Percentiles rank a stretch among this genome's conserved stretches.
phyloP scores from a whole-genome alignment of 2,113 vertebrate genomes.

The Gymnogyps californianus region DNA sequence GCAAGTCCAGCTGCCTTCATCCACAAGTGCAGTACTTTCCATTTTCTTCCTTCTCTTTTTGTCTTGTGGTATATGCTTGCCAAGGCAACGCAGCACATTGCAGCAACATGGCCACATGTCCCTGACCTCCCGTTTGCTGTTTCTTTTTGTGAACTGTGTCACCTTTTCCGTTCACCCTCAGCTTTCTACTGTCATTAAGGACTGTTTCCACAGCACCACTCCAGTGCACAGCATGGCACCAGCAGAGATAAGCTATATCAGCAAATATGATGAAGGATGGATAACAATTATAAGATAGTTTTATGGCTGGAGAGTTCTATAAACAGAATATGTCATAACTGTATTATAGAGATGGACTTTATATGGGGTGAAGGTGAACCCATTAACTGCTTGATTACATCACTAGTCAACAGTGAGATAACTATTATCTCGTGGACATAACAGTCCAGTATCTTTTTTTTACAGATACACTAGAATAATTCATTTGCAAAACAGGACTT shows the following conservation, averaged over 20 bases:
- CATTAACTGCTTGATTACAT: constrained; percentile 21
- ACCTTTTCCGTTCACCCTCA: neutral
- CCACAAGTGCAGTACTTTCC: neutral
- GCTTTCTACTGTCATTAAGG: constrained; percentile 9
- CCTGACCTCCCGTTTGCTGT: neutral
- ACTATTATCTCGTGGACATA: constrained; percentile 12
- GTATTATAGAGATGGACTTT: constrained; percentile 30
- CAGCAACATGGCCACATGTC: neutral
- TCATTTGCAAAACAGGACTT: neutral
- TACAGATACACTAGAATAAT: neutral
- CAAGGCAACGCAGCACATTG: neutral
- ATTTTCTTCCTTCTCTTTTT: neutral
- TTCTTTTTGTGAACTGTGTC: neutral
- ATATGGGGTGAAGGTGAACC: constrained; percentile 20
- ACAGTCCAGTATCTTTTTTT: neutral
- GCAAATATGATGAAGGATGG: constrained; percentile 15
- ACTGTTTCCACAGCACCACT: constrained; percentile 25
- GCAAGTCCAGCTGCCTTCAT: neutral
- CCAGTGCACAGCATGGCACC: constrained; percentile 8
- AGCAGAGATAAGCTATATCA: constrained; percentile 42
- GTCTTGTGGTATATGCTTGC: neutral
- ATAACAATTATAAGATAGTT: constrained; percentile 40
- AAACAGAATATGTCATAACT: constrained; percentile 58
- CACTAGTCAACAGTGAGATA: constrained; percentile 45
- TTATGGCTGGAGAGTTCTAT: constrained; percentile 49